A percentile compares a stretch with the other conserved stretches of the same genome.
phyloP scores from a whole-genome alignment of 2,113 vertebrate species.

The Heterotis niloticus region DNA sequence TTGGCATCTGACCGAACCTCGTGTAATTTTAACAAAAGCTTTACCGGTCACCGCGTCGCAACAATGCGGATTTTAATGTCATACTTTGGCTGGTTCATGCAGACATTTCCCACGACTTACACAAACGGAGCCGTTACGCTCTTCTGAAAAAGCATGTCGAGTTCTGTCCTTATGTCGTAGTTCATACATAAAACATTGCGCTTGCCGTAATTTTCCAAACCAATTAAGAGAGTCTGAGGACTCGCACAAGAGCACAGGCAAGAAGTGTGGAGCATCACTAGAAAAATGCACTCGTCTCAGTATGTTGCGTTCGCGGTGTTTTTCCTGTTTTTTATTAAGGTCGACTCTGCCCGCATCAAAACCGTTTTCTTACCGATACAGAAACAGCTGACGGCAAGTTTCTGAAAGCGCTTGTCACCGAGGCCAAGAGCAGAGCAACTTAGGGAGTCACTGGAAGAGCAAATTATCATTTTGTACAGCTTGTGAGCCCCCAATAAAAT shows the following conservation, averaged over 20 bases:
- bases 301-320: no score
- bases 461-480: not conserved
- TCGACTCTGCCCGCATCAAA: not conserved
- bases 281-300: not conserved
- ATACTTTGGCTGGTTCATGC: no score
- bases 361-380: not conserved
- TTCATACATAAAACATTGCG: not conserved
- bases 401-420: not conserved
- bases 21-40: no score
- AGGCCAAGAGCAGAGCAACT: not conserved
- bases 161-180: not conserved
- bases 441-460: not conserved
- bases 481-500: not conserved
- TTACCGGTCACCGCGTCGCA: no score
- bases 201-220: not conserved
- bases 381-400: not conserved
- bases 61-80: no score
- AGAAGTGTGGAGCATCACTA: not conserved
- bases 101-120: no score
- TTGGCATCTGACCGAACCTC: no score
- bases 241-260: no score
- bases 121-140: not conserved
- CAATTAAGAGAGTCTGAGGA: not conserved
- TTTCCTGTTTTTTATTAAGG: no score
- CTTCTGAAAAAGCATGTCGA: not conserved